Conservation (phyloP, 1,140 invertebrate species). For the Aphelinus certus region DNA sequence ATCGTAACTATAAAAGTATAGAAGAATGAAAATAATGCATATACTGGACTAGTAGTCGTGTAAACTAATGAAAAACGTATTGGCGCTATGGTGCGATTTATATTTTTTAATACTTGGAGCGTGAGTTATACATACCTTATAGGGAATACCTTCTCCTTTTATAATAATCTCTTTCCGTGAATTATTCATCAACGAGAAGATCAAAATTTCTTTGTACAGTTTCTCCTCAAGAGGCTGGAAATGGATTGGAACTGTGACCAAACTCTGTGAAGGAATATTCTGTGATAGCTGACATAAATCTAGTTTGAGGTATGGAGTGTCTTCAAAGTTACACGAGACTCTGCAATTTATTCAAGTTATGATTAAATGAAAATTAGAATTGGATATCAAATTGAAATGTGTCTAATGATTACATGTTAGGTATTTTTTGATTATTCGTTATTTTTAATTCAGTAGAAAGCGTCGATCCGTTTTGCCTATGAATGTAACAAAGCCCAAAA, state of each 20-base stretch:
- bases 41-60: background rate
- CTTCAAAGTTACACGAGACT: conserved; percentile 53
- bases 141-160: conserved; percentile 57
- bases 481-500: conserved; percentile 62
- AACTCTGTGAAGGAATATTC: conserved; percentile 45
- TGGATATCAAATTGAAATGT: background rate
- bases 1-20: conserved; percentile 47
- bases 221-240: conserved; percentile 56
- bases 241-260: conserved; percentile 50
- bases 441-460: conserved; percentile 53
- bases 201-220: conserved; percentile 51
- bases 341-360: conserved; percentile 38
- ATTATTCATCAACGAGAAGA: conserved; percentile 52
- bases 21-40: background rate
- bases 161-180: conserved; percentile 50
- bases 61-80: too few relatives aligned
- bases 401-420: conserved; percentile 50
- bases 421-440: conserved; percentile 53
- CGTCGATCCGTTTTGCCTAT: conserved; percentile 43
- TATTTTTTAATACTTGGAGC: conserved; percentile 7
- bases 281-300: conserved; percentile 42
- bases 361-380: background rate
- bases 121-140: conserved; percentile 48
- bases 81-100: too few relatives aligned
- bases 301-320: conserved; percentile 51